Evolutionary conservation across 2,888 invertebrate genomes (phyloP).

Genomic region (Callyntrura sp.): DNA sequence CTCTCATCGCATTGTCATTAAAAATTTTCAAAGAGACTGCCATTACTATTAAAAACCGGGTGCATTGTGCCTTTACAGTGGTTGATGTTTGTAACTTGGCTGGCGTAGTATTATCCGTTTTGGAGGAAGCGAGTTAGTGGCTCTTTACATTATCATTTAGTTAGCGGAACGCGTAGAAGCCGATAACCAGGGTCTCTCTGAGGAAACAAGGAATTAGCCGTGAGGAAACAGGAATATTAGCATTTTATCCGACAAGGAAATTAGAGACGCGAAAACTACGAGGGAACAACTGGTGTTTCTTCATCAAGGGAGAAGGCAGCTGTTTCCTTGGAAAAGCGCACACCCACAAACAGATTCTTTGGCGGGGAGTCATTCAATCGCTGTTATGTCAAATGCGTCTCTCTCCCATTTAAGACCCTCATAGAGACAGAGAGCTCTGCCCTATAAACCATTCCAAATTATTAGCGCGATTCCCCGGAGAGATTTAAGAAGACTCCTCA

Average conservation of each 20-base stretch:
- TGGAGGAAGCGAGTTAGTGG: conserved; percentile 42
- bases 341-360: no score
- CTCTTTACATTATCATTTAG: conserved; percentile 38
- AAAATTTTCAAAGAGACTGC: conserved; percentile 22
- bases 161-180: no score
- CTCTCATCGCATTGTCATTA: conserved; percentile 27
- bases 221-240: conserved; percentile 49
- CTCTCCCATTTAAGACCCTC: no score
- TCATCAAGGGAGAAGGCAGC: conserved; percentile 8
- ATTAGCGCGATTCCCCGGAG: conserved; percentile 21
- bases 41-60: conserved; percentile 22
- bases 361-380: no score
- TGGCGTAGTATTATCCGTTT: neutral
- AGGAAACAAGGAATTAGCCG: conserved; percentile 44
- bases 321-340: no score
- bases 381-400: no score
- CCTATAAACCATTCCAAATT: conserved; percentile 14
- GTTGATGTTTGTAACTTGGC: neutral
- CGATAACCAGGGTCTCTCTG: conserved; percentile 7
- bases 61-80: no score
- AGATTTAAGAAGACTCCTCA: no score
- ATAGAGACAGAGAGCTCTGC: no score
- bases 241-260: conserved; percentile 37
- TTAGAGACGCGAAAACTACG: neutral
- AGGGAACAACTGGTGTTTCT: conserved; percentile 37